These are phyloP conservation scores for Botia kubotai DNA, from an alignment of 2,797 vertebrate genomes.

Conservation along the genomic window DNA sequence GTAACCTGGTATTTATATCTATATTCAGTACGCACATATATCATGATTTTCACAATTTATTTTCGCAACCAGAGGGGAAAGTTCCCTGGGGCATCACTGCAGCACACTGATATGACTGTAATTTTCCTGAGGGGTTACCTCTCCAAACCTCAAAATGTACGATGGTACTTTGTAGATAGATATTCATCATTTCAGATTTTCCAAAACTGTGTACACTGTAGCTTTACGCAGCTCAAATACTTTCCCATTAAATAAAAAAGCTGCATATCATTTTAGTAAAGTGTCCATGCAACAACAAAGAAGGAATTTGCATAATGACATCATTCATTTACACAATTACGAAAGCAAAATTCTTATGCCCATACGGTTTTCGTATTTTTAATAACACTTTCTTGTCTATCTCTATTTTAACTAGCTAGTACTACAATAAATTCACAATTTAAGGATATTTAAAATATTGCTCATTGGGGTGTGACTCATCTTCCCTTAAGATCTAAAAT, in stretches of 20 bases:
- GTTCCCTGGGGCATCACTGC: constrained; percentile 23
- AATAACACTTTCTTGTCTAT: constrained; percentile 42
- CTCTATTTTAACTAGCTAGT: constrained; percentile 62
- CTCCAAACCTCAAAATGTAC: constrained; percentile 7
- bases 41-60: constrained; percentile 19
- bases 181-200: constrained; percentile 2
- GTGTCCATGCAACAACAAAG: constrained; percentile 78
- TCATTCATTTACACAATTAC: constrained; percentile 50
- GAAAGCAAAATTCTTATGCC: constrained; percentile 8
- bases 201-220: not conserved
- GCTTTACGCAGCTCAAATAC: constrained; percentile 21
- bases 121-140: constrained; percentile 28
- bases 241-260: constrained; percentile 71
- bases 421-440: constrained; percentile 63
- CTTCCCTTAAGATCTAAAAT: constrained; percentile 20
- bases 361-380: constrained; percentile 6
- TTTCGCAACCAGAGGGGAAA: constrained; percentile 18
- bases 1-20: not conserved
- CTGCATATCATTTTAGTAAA: constrained; percentile 73
- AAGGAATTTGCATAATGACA: constrained; percentile 76
- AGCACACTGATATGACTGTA: constrained; percentile 14
- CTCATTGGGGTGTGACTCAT: not conserved
- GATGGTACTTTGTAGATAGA: constrained; percentile 10
- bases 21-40: constrained; percentile 26
- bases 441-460: constrained; percentile 22